These are phyloP conservation scores for Syngnathus floridae DNA, from an alignment of 2,113 vertebrate genomes.

Conservation along the genomic window DNA sequence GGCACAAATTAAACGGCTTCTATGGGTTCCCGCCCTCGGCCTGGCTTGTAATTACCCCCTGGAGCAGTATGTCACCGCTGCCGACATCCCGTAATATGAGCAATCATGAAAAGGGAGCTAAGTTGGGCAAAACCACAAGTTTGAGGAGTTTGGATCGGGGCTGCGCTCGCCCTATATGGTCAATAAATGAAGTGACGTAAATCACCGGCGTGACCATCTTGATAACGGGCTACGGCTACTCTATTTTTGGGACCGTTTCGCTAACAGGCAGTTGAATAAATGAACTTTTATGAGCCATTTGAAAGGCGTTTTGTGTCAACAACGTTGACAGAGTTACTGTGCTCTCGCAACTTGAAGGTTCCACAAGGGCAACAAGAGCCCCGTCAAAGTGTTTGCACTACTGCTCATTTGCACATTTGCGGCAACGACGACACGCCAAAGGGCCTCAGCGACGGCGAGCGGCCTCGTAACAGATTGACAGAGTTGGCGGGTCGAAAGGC, in stretches of 20 bases:
- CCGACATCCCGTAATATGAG: constrained; percentile 33
- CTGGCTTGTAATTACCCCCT: constrained; percentile 56
- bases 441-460: constrained; percentile 44
- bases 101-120: constrained; percentile 20
- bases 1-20: constrained; percentile 61
- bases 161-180: not conserved
- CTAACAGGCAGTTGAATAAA: not conserved
- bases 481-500: constrained; percentile 60
- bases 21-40: constrained; percentile 42
- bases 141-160: constrained; percentile 1
- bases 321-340: not conserved
- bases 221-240: not conserved
- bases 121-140: constrained; percentile 3
- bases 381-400: too few species aligned
- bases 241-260: not conserved
- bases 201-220: not conserved
- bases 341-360: too few species aligned
- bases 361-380: not conserved
- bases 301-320: too few species aligned
- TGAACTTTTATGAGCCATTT: not conserved
- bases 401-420: not conserved
- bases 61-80: constrained; percentile 30
- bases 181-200: not conserved
- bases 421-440: constrained; percentile 4
- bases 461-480: constrained; percentile 52